Base-by-base conservation (phyloP, 2,797 vertebrate genomes). In the Pteronotus mesoamericanus region DNA sequence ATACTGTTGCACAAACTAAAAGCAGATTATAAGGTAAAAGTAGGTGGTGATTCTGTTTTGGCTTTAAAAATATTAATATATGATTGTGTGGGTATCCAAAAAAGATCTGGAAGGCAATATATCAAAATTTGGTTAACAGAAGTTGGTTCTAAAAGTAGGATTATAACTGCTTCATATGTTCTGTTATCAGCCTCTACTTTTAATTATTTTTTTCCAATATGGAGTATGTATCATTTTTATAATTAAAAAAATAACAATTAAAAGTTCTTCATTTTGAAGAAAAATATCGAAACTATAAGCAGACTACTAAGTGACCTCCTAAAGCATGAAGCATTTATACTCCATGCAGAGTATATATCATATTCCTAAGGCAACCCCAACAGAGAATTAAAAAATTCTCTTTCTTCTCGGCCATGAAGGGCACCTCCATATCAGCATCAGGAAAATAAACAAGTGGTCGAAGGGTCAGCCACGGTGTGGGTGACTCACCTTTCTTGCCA, bases 401-500 rank as follows among this genome's bases (percentile, higher is more conserved):
- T 64, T 94, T 61, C 55, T n/a, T 55, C 61, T 29, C 46, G 46
- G n/a, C 75, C 37, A 32, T 86, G 55, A 84, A 57, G 12, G 8
- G 3, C 21, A 26, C 24, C 22, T 48, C 39, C 32, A 29, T 37
- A 11, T 34, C 10, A 26, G 61, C 5, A 71, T 34, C 57, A 93
- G 11, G 44, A 72, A 46, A 44, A 55, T 7, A 78, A 64, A 77
- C 24, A 64, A n/a, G 3, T 19, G 46, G 39, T 34, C 53, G n/a
- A 53, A 39, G 44, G 37, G 14, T 12, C 18, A 12, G 5, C 42
- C 29, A 21, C 4, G 6, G 48, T 14, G n/a, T 5, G 0, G 10
- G 10, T 0, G 1, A 8, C 94, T 98, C 96, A 99, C 98, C 98
- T 98, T 96, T 97, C 98, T 79, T 97, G 98, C 16, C 42, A 1